Conservation (phyloP, 2,797 vertebrate genomes). For the Sebastiscus albofasciatus region DNA sequence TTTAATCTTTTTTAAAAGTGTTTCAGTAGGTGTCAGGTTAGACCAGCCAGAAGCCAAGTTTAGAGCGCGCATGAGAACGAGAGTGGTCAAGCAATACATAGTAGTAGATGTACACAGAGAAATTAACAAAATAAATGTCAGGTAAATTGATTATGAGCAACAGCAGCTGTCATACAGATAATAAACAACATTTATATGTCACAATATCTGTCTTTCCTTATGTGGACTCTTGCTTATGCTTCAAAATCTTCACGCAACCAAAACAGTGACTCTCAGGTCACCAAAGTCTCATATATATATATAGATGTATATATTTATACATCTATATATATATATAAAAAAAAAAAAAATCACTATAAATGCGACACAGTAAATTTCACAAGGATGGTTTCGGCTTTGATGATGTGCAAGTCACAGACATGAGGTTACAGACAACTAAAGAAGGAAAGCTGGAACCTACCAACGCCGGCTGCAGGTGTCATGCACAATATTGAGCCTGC, state of each 20-base stretch:
- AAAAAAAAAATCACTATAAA: background rate
- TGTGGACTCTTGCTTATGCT: conserved; percentile 27
- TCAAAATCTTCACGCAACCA: conserved; percentile 27
- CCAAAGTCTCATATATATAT: conserved; percentile 27
- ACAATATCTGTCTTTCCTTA: conserved; percentile 19
- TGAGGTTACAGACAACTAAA: conserved; percentile 70
- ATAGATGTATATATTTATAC: too few species aligned
- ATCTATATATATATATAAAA: background rate
- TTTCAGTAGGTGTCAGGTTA: conserved; percentile 59
- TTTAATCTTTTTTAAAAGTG: background rate
- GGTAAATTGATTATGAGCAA: conserved; percentile 19
- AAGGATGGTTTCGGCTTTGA: conserved; percentile 29
- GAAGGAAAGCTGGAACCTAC: conserved; percentile 99
- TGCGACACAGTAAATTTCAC: background rate
- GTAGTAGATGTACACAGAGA: conserved; percentile 18
- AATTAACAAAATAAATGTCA: conserved; percentile 19
- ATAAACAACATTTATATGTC: conserved; percentile 37
- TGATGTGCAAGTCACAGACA: conserved; percentile 65
- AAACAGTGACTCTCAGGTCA: conserved; percentile 48
- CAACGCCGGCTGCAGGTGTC: conserved; percentile 98
- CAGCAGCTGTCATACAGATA: conserved; percentile 12
- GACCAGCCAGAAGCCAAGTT: conserved; percentile 77
- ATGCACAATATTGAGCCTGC: conserved; percentile 99
- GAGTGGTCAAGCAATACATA: conserved; percentile 46
- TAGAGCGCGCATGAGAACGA: conserved; percentile 49